Conservation (phyloP, 2,113 vertebrate genomes). For the Protobothrops flavoviridis region DNA sequence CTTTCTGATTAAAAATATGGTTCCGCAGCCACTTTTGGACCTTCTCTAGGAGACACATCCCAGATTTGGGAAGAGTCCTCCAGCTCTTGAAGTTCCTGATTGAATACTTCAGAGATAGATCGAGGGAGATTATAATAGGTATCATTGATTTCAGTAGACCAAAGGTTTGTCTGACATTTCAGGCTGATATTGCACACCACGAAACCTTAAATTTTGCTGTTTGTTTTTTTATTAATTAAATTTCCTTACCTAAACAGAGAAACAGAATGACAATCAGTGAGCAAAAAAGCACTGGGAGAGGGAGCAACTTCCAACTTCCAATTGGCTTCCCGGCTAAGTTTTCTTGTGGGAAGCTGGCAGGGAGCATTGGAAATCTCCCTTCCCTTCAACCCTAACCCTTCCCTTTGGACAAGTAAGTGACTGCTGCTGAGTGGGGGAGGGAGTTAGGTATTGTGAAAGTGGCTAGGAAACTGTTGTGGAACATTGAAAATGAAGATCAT, state of each 20-base stretch:
- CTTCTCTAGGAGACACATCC: not conserved
- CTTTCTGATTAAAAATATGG: not conserved
- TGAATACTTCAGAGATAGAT: not conserved
- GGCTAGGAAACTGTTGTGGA: no score
- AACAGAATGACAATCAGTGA: not conserved
- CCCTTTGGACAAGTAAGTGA: not conserved
- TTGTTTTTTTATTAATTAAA: not conserved
- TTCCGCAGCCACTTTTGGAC: not conserved
- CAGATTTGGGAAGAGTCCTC: not conserved
- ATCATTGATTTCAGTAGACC: not conserved
- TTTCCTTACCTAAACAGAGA: no score
- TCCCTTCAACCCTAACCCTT: not conserved
- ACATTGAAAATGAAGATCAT: no score
- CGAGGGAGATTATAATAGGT: not conserved
- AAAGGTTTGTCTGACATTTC: not conserved
- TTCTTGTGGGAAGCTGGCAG: no score
- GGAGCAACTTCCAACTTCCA: not conserved
- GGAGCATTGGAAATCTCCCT: not conserved
- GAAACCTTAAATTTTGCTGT: not conserved
- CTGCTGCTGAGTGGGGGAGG: not conserved
- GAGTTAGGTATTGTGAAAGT: no score
- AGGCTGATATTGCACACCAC: not conserved
- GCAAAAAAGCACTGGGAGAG: not conserved
- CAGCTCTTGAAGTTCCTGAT: not conserved
- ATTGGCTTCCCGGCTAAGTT: no score